phyloP scores from a whole-genome alignment of 2,113 vertebrate species.

The Sinocyclocheilus grahami region DNA sequence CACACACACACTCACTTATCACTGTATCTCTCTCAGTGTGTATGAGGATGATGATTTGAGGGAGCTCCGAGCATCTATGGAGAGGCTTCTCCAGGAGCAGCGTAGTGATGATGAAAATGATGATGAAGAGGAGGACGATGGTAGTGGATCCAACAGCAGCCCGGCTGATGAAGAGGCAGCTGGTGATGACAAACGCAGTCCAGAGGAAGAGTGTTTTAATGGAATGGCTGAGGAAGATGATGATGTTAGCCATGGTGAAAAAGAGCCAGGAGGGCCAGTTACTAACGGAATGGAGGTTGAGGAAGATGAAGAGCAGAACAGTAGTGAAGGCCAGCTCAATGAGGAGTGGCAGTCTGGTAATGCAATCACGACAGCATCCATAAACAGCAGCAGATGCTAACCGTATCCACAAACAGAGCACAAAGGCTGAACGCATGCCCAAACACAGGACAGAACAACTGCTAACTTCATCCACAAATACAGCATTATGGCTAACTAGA shows the following conservation, averaged over 20 bases:
- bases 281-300: conserved; percentile 67
- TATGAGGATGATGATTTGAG: conserved; percentile 91
- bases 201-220: conserved; percentile 31
- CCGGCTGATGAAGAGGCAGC: conserved; percentile 64
- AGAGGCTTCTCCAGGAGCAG: conserved; percentile 87
- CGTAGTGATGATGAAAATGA: conserved; percentile 71
- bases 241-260: conserved; percentile 21
- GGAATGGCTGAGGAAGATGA: conserved; percentile 46
- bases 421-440: background rate
- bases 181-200: conserved; percentile 15
- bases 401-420: background rate
- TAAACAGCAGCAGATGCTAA: background rate
- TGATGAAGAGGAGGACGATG: conserved; percentile 73
- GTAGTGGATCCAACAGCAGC: conserved; percentile 68
- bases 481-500: too few species aligned
- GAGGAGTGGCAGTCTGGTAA: conserved; percentile 97
- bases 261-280: conserved; percentile 68
- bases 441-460: background rate
- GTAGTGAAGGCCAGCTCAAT: conserved; percentile 85
- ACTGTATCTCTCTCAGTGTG: conserved; percentile 69
- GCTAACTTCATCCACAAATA: too few species aligned
- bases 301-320: conserved; percentile 75
- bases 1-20: background rate
- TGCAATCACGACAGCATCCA: background rate
- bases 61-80: conserved; percentile 92